Evolutionary conservation across 2,113 vertebrate genomes (phyloP).

Genomic region (Cyphomyrus plagiostoma): DNA sequence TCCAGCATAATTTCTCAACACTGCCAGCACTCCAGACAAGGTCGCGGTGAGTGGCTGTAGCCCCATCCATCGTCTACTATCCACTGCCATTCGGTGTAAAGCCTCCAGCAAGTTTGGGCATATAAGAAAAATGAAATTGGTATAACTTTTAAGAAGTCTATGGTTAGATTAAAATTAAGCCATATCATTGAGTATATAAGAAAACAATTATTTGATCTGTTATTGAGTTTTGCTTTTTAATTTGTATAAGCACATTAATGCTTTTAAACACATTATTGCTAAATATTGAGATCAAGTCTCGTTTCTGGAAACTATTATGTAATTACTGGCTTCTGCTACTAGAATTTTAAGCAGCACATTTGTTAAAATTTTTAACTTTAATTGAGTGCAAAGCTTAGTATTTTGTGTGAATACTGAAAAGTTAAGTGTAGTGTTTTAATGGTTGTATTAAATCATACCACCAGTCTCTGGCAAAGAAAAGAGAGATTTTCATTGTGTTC

Average conservation of each 20-base stretch:
- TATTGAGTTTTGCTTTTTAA: not conserved
- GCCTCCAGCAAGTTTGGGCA: not conserved
- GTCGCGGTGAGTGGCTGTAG: not conserved
- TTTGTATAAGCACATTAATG: not conserved
- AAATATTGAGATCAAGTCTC: not conserved
- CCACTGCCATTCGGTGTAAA: not conserved
- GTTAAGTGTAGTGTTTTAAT: not conserved
- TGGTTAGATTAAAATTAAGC: not conserved
- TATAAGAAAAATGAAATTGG: not conserved
- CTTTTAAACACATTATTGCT: not conserved
- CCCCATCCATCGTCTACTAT: conserved; percentile 6
- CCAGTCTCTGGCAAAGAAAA: not conserved
- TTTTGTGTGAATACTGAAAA: not conserved
- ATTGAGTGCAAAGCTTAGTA: not conserved
- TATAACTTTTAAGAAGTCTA: not conserved
- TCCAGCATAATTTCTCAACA: conserved; percentile 15
- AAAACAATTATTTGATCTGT: not conserved
- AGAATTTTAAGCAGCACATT: not conserved
- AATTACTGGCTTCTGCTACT: not conserved
- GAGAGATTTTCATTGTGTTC: not conserved
- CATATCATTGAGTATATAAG: not conserved
- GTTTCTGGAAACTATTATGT: not conserved
- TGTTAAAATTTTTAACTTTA: not conserved
- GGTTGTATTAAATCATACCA: not conserved
- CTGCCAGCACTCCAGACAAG: conserved; percentile 10